These are phyloP conservation scores for Tyto alba DNA, from an alignment of 2,113 vertebrate genomes.

Conservation along the genomic window DNA sequence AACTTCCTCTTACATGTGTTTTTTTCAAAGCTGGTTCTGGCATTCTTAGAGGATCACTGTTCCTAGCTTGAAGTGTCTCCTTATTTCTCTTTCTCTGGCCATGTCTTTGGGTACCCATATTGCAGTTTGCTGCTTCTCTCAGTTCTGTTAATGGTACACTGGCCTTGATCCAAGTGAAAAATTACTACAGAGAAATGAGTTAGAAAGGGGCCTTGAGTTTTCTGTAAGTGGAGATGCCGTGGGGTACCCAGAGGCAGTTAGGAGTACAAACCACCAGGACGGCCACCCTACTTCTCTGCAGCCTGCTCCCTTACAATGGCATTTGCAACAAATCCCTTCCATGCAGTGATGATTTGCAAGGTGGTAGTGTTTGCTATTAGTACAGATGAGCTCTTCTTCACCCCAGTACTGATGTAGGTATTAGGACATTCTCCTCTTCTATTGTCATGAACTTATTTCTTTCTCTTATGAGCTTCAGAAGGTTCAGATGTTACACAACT, in stretches of 20 bases:
- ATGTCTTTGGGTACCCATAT: background rate
- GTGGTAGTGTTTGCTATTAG: accelerated
- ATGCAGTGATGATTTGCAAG: background rate
- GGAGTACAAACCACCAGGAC: background rate
- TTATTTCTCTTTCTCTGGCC: background rate
- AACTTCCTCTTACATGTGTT: background rate
- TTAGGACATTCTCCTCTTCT: background rate
- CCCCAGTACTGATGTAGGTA: background rate
- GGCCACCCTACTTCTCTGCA: background rate
- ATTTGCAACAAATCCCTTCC: background rate
- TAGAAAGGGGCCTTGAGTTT: background rate
- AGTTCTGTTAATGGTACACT: background rate
- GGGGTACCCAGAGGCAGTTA: background rate
- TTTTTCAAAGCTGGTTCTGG: background rate
- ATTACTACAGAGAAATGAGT: background rate
- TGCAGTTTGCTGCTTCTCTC: background rate
- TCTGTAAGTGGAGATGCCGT: accelerated
- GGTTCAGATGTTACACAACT: background rate
- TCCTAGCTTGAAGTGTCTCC: background rate
- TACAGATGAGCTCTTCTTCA: background rate
- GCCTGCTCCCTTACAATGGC: accelerated
- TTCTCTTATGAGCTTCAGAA: background rate
- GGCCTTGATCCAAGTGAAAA: background rate
- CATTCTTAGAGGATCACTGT: background rate
- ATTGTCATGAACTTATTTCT: background rate